These are phyloP conservation scores for Pharmacophagus antenor DNA, from an alignment of 2,888 invertebrate species.

Conservation along the genomic window DNA sequence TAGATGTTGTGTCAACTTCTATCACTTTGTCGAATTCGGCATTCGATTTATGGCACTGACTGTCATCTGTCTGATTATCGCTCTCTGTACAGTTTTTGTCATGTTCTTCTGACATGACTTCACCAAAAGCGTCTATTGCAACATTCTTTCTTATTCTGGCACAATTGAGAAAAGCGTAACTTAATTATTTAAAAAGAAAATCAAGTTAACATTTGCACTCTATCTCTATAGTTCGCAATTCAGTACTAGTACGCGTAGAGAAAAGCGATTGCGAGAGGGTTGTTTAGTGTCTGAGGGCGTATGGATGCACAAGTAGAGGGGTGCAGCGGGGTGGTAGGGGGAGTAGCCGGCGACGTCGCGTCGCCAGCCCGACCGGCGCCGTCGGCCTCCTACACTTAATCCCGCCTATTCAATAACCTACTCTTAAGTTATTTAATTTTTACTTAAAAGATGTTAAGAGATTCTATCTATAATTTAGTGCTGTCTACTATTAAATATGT, in stretches of 20 bases:
- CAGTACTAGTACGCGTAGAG: conserved; percentile 7
- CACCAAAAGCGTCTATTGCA: conserved; percentile 39
- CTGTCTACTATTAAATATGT: neutral
- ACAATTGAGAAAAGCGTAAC: conserved; percentile 4
- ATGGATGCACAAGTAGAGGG: conserved; percentile 32
- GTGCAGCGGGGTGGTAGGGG: conserved; percentile 38
- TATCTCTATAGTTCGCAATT: conserved; percentile 7
- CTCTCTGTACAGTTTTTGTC: conserved; percentile 52
- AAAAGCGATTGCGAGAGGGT: conserved; percentile 32
- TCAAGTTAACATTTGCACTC: too few species aligned
- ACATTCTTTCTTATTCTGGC: conserved; percentile 37
- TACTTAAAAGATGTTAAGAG: neutral
- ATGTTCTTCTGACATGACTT: conserved; percentile 73
- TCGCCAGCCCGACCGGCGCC: conserved; percentile 78
- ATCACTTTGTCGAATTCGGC: conserved; percentile 36
- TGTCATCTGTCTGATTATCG: conserved; percentile 44
- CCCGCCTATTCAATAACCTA: conserved; percentile 39
- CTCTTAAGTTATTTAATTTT: neutral
- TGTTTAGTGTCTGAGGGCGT: conserved; percentile 31
- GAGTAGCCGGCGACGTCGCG: conserved; percentile 65
- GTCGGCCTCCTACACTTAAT: conserved; percentile 47
- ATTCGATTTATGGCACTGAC: conserved; percentile 40
- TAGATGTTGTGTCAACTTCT: conserved; percentile 33
- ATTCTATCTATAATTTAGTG: too few species aligned
- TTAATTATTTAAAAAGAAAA: conserved; percentile 5